Conservation (phyloP, 1,140 invertebrate species). For the Zaprionus inermis region DNA sequence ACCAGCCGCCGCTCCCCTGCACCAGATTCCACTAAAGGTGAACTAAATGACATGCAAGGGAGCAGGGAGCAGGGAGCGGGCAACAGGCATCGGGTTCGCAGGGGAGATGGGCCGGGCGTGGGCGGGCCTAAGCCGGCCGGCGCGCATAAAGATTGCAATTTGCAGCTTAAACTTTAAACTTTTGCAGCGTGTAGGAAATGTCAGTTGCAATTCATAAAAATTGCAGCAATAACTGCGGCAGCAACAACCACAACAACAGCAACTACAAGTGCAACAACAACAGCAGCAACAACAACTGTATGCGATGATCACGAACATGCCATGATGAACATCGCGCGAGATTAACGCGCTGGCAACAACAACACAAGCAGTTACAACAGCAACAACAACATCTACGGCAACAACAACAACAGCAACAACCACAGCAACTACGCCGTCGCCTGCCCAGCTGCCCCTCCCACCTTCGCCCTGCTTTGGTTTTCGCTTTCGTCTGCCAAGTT, state of each 20-base stretch:
- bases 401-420: conserved; percentile 3
- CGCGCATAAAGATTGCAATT: conserved; percentile 59
- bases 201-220: conserved; percentile 80
- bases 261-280: conserved; percentile 26
- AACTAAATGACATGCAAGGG: conserved; percentile 52
- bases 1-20: conserved; percentile 64
- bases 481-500: not conserved
- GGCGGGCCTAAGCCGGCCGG: conserved; percentile 52
- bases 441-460: conserved; percentile 17
- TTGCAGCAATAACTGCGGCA: conserved; percentile 64
- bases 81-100: not conserved
- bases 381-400: conserved; percentile 36
- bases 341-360: conserved; percentile 59
- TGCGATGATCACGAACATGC: conserved; percentile 71
- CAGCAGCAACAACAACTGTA: conserved; percentile 22
- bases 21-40: conserved; percentile 62
- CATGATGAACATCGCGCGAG: conserved; percentile 78
- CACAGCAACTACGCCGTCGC: conserved; percentile 30
- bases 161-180: conserved; percentile 77
- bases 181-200: conserved; percentile 77
- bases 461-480: not conserved
- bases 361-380: conserved; percentile 40
- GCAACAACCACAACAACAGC: conserved; percentile 56
- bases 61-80: not conserved
- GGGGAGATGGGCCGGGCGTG: not conserved